Conservation (phyloP, 2,888 invertebrate species). For the Mactromeris polynyma region DNA sequence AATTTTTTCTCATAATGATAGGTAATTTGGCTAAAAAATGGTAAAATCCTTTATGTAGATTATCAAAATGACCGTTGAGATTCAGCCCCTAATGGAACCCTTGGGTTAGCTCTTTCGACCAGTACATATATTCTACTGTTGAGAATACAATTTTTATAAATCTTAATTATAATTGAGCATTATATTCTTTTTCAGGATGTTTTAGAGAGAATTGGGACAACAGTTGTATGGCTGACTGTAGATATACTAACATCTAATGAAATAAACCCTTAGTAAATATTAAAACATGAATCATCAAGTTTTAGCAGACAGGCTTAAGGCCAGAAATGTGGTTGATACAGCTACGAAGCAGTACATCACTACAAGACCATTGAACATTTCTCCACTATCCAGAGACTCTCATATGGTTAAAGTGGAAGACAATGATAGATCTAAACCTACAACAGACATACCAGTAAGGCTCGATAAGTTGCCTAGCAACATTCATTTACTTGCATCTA, state of each 20-base stretch:
- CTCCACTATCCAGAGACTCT: neutral
- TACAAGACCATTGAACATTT: neutral
- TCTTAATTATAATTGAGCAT: no score
- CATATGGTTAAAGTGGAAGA: neutral
- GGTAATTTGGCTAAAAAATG: no score
- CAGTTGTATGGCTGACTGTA: neutral
- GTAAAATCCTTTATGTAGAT: no score
- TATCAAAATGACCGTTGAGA: no score
- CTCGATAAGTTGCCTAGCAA: slow-evolving; percentile 19
- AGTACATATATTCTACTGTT: no score
- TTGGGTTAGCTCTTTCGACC: no score
- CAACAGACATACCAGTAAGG: neutral
- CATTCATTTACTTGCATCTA: slow-evolving; percentile 23
- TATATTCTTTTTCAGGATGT: no score
- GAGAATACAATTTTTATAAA: no score
- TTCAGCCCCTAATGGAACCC: no score
- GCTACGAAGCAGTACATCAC: slow-evolving; percentile 19
- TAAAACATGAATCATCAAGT: neutral
- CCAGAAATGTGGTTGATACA: neutral
- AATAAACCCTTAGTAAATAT: neutral
- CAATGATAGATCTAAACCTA: neutral
- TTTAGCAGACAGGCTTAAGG: neutral
- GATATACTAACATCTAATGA: neutral
- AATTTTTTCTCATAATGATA: no score
- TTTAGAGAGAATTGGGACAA: no score